Evolutionary conservation across 1,140 invertebrate genomes (phyloP).

Genomic region (Drosophila willistoni): DNA sequence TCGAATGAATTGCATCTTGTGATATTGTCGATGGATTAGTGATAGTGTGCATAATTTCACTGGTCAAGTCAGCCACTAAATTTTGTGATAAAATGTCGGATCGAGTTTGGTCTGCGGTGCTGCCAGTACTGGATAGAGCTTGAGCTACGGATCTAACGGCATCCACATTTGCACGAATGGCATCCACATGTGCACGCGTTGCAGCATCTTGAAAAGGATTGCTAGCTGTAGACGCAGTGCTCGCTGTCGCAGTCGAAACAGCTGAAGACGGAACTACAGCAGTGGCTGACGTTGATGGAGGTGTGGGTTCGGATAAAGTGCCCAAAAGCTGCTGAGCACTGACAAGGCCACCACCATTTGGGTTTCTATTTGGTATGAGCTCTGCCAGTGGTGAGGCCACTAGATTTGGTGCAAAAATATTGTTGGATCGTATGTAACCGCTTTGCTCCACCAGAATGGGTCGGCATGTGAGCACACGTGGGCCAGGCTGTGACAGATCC

Average conservation of each 20-base stretch:
- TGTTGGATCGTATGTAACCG: constrained; percentile 82
- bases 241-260: constrained; percentile 17
- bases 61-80: background rate
- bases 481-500: constrained; percentile 87
- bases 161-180: background rate
- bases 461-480: constrained; percentile 88
- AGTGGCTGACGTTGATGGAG: constrained; percentile 33
- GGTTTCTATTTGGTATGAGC: constrained; percentile 14
- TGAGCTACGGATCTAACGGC: background rate
- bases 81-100: background rate
- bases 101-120: background rate
- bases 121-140: background rate
- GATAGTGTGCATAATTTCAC: background rate
- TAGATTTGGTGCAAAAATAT: constrained; percentile 70
- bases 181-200: background rate
- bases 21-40: background rate
- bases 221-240: background rate
- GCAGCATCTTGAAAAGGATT: background rate
- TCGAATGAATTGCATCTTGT: background rate
- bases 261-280: constrained; percentile 45
- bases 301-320: background rate
- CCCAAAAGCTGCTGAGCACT: background rate
- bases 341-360: background rate
- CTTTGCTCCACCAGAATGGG: constrained; percentile 90
- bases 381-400: constrained; percentile 30